Percentiles rank a stretch among this genome's conserved stretches.
phyloP scores from a whole-genome alignment of 2,113 vertebrate species.

The Gymnocephalus cernua region DNA sequence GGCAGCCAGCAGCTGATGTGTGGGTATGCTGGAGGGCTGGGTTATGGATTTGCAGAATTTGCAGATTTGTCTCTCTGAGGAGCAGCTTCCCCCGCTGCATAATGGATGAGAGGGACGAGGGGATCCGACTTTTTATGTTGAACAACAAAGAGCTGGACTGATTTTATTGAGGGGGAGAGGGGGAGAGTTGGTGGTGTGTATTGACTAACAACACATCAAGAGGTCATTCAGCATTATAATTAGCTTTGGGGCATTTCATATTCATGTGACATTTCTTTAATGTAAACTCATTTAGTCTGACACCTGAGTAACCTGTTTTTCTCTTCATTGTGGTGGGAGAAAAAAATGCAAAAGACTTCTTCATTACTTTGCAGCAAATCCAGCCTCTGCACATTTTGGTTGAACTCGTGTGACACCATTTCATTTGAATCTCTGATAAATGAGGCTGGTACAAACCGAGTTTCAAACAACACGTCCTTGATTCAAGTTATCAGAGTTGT shows the following conservation, averaged over 20 bases:
- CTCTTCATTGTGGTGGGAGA: neutral
- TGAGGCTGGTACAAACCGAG: neutral
- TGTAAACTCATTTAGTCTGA: neutral
- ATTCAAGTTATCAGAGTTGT: neutral
- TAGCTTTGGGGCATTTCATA: neutral
- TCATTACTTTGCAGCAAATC: neutral
- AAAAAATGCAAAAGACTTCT: neutral
- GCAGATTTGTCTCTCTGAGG: slow-evolving; percentile 68
- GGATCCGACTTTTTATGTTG: slow-evolving; percentile 43
- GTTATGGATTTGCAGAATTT: slow-evolving; percentile 72
- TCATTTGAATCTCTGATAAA: neutral
- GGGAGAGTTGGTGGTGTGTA: slow-evolving; percentile 20
- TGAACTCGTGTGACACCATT: neutral
- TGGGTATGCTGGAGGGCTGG: slow-evolving; percentile 53
- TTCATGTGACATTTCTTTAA: neutral
- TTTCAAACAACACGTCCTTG: neutral
- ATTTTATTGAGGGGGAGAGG: slow-evolving; percentile 42
- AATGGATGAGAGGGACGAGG: slow-evolving; percentile 61
- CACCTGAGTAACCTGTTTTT: neutral
- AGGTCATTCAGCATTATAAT: slow-evolving; percentile 35
- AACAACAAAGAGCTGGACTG: slow-evolving; percentile 48
- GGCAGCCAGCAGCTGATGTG: slow-evolving; percentile 56
- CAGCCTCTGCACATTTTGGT: neutral
- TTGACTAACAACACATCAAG: slow-evolving; percentile 1
- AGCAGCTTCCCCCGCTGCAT: slow-evolving; percentile 64